Evolutionary conservation across 2,888 invertebrate genomes (phyloP).

Genomic region (Lepidochitona cinerea): DNA sequence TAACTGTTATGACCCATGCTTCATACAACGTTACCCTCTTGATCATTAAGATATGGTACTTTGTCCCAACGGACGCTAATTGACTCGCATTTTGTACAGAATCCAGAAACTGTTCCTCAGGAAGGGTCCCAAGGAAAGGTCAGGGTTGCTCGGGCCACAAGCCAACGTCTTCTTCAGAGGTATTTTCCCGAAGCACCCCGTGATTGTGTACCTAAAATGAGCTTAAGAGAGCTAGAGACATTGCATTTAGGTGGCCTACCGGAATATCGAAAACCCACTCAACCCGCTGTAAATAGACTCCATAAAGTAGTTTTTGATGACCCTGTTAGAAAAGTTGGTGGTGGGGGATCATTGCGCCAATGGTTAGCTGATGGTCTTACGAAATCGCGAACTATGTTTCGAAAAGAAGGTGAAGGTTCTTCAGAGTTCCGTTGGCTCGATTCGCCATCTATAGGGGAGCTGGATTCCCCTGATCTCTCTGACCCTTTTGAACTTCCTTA

Average conservation of each 20-base stretch:
- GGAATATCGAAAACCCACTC: background rate
- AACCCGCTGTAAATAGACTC: background rate
- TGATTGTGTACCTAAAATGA: background rate
- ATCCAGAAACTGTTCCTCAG: background rate
- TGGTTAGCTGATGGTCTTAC: background rate
- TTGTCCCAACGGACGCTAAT: too few relatives aligned
- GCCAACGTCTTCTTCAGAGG: background rate
- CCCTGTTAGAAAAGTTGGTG: background rate
- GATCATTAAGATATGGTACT: background rate
- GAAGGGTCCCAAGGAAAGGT: background rate
- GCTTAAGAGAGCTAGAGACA: background rate
- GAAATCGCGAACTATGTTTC: background rate
- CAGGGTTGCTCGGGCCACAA: background rate
- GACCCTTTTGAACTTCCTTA: background rate
- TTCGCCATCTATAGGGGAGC: background rate
- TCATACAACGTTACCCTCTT: background rate
- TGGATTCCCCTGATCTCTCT: background rate
- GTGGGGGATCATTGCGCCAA: background rate
- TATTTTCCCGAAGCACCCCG: background rate
- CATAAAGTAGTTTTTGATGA: background rate
- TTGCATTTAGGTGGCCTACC: background rate
- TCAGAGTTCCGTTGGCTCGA: slow-evolving; percentile 2
- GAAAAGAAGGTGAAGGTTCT: background rate
- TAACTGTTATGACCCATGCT: background rate
- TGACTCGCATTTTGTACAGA: slow-evolving; percentile 3